These are phyloP conservation scores for Mylabris sibirica DNA, from an alignment of 2,888 invertebrate genomes.

Conservation along the genomic window DNA sequence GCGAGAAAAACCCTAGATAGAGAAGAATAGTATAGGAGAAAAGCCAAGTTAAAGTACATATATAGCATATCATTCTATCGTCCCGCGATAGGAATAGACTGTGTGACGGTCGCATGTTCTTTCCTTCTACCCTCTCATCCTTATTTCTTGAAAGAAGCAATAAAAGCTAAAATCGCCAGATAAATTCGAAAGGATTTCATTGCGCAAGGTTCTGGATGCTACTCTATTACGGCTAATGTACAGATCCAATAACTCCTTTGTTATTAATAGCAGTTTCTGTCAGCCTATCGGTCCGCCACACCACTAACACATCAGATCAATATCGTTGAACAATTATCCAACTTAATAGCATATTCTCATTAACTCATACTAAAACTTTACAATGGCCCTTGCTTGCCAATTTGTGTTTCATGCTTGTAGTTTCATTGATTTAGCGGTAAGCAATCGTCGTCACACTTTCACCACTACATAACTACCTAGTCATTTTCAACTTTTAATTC, in stretches of 20 bases:
- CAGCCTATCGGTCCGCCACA: slow-evolving; percentile 55
- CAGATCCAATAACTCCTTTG: slow-evolving; percentile 58
- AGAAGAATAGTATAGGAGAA: slow-evolving; percentile 21
- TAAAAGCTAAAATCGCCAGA: slow-evolving; percentile 58
- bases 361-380: slow-evolving; percentile 53
- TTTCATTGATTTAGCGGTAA: slow-evolving; percentile 14
- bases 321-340: slow-evolving; percentile 56
- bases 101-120: slow-evolving; percentile 37
- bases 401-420: slow-evolving; percentile 34
- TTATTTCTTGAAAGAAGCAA: slow-evolving; percentile 54
- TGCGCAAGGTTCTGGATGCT: slow-evolving; percentile 55
- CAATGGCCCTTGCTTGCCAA: slow-evolving; percentile 45
- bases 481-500: slow-evolving; percentile 47
- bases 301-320: slow-evolving; percentile 57
- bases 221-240: slow-evolving; percentile 58
- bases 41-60: slow-evolving; percentile 24
- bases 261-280: slow-evolving; percentile 58
- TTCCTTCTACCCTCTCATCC: no score
- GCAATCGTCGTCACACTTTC: slow-evolving; percentile 25
- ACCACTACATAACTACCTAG: slow-evolving; percentile 9
- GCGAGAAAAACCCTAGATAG: slow-evolving; percentile 39
- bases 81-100: slow-evolving; percentile 26
- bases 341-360: slow-evolving; percentile 57
- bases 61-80: slow-evolving; percentile 23
- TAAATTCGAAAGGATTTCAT: slow-evolving; percentile 58